Evolutionary conservation across 2,888 invertebrate genomes (phyloP).

Genomic region (Muscina levida): DNA sequence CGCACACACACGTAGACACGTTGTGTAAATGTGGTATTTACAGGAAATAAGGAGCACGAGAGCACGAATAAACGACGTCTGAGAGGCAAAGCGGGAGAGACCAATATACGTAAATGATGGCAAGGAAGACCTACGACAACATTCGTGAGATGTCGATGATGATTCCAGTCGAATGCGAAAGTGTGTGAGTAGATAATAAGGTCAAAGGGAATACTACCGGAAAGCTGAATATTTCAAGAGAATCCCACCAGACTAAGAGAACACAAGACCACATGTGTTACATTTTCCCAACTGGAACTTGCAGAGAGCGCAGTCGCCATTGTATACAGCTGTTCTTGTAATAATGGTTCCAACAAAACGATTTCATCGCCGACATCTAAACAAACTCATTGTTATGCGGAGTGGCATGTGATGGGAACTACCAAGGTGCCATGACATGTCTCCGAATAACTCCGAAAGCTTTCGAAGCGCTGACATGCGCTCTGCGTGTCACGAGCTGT

Average conservation of each 20-base stretch:
- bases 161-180: slow-evolving; percentile 24
- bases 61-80: not conserved
- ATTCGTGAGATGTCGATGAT: slow-evolving; percentile 31
- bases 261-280: slow-evolving; percentile 16
- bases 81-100: not conserved
- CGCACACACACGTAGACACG: not conserved
- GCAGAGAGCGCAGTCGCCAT: slow-evolving; percentile 9
- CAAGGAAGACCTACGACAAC: slow-evolving; percentile 55
- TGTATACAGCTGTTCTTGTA: slow-evolving; percentile 38
- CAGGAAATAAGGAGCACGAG: not conserved
- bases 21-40: slow-evolving; percentile 5
- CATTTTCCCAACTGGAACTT: slow-evolving; percentile 44
- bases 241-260: not conserved
- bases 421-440: not conserved
- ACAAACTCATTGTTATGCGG: slow-evolving; percentile 20
- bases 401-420: not conserved
- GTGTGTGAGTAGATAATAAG: slow-evolving; percentile 53
- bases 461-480: slow-evolving; percentile 40
- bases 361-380: not conserved
- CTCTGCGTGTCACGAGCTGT: not conserved
- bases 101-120: slow-evolving; percentile 20
- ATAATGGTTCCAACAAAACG: not conserved
- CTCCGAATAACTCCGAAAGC: slow-evolving; percentile 52
- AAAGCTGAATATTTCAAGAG: not conserved
- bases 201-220: slow-evolving; percentile 55